Base-by-base conservation (phyloP, 2,888 invertebrate species). In the Drosophila austrosaltans region DNA sequence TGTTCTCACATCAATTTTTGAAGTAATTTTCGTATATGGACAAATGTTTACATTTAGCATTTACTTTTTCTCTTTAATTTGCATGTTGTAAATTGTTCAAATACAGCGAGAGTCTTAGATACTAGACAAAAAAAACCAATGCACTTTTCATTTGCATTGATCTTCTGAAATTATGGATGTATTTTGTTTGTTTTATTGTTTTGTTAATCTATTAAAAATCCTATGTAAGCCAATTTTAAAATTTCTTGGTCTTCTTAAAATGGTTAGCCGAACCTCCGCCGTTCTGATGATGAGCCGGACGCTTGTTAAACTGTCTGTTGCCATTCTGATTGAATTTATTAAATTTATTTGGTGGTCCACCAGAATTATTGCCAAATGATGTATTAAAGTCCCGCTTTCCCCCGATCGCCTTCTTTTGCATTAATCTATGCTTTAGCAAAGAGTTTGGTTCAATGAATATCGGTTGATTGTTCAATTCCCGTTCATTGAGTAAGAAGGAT, bases 371-470 rank as follows among this genome's bases (percentile, higher is more conserved):
- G 4, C 20, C 58, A 39, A 6, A 12, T 5, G 6, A 12, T 5
- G 6, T 25, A 7, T 16, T 3, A 22, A 28, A 40, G 5, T 39
- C 40, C 10, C 63, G 40, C 10, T 63, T 56, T 2, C 6, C 5
- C 2, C 40, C 40, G n/a, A 10, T 20, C 4, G n/a, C 16, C 22
- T 65, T 76, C 8, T 65, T 67, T 3, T 64, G 62, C 2, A 76
- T 0, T 0, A 77, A 0, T 22, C 62, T 63, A 8, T 75, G 53
- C 40, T 90, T 91, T 0, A 79, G 63, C 0, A 61, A n/a, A 0
- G 90, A 91, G 63, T 82, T 80, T 7, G 90, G 90, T 72, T 91
- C 86, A 3, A 91, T 3, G 56, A 91, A 91, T 1, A 91, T 69
- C 3, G 78, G 74, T 10, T 79, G 72, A 10, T 80, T 81, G 1